Conservation (phyloP, 1,140 invertebrate species). For the Drosophila pectinifera region DNA sequence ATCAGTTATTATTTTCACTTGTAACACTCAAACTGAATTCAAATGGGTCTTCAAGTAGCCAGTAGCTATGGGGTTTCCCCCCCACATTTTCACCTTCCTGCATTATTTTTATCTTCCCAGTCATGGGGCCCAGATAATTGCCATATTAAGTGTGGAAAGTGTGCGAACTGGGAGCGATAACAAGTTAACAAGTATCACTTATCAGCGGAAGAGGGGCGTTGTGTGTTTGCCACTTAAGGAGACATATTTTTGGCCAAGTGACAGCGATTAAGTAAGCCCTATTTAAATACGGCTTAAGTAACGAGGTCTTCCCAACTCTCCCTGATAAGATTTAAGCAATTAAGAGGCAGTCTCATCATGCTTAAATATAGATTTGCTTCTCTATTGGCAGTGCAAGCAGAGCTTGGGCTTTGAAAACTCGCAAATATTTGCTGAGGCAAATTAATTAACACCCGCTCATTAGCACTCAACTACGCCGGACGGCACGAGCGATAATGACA, state of each 20-base stretch:
- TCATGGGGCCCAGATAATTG: conserved; percentile 62
- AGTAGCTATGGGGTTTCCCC: conserved; percentile 16
- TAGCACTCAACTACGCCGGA: conserved; percentile 51
- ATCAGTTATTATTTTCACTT: conserved; percentile 36
- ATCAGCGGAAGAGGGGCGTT: conserved; percentile 34
- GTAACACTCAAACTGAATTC: conserved; percentile 11
- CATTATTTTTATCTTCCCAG: neutral
- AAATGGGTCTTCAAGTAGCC: conserved; percentile 6
- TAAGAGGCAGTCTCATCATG: conserved; percentile 11
- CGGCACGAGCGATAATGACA: conserved; percentile 37
- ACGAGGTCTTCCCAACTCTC: conserved; percentile 21
- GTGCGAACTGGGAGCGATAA: conserved; percentile 45
- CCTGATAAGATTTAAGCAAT: conserved; percentile 8
- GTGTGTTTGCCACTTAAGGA: conserved; percentile 19
- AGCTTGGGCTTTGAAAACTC: conserved; percentile 11
- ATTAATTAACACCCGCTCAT: conserved; percentile 75
- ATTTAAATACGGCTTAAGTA: conserved; percentile 45
- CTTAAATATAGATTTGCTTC: conserved; percentile 11
- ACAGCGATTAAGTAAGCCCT: conserved; percentile 34
- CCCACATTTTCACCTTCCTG: neutral
- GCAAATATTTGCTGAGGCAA: conserved; percentile 55
- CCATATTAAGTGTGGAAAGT: conserved; percentile 59
- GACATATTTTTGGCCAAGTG: conserved; percentile 33
- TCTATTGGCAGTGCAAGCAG: conserved; percentile 11
- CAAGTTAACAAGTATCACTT: conserved; percentile 53